Evolutionary conservation across 2,797 vertebrate genomes (phyloP).

Genomic region (Characodon lateralis): DNA sequence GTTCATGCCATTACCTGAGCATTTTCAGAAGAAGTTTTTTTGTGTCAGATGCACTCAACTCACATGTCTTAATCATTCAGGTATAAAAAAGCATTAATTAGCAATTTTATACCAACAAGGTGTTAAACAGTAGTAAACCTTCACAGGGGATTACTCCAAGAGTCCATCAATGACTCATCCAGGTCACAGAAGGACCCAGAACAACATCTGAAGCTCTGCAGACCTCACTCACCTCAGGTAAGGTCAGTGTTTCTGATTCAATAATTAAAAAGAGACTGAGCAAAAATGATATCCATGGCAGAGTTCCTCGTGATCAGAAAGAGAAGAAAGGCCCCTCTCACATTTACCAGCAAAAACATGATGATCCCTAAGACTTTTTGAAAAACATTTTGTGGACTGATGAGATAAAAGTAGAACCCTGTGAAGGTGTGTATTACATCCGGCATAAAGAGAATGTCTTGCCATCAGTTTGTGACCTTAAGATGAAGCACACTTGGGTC

Average conservation of each 20-base stretch:
- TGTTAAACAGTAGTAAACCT: neutral
- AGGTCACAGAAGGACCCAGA: neutral
- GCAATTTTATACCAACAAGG: neutral
- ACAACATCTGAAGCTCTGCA: neutral
- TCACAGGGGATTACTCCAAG: neutral
- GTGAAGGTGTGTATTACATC: neutral
- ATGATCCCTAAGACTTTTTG: neutral
- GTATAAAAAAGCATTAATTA: neutral
- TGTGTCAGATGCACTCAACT: neutral
- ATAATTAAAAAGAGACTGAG: neutral
- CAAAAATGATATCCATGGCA: no score
- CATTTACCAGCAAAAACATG: neutral
- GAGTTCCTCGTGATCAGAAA: neutral
- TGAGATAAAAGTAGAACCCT: neutral
- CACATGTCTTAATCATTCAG: neutral
- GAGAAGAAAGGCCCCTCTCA: no score
- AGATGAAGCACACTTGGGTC: no score
- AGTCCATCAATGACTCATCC: neutral
- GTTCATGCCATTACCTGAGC: neutral
- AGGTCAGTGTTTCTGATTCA: neutral
- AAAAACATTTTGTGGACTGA: neutral
- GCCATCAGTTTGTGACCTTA: no score
- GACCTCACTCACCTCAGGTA: neutral
- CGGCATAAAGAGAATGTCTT: neutral
- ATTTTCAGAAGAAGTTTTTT: neutral